A percentile compares a stretch with the other conserved stretches of the same genome.
Evolutionary conservation across 1,140 invertebrate genomes (phyloP).

Genomic region (Lasaia peninsularis): DNA sequence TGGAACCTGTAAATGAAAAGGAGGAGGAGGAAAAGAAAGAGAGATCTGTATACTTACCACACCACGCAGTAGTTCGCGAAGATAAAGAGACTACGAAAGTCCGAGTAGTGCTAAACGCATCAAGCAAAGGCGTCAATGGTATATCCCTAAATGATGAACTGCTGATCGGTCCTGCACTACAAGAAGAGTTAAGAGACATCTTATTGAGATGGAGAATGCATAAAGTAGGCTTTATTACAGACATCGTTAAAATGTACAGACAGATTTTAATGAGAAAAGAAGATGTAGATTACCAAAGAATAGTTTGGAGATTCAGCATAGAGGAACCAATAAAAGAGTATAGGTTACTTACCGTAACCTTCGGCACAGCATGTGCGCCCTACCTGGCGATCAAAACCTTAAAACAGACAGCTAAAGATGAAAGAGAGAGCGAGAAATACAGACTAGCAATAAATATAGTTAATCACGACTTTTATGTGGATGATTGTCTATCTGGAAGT

Average conservation of each 20-base stretch:
- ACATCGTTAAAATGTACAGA: conserved; percentile 64
- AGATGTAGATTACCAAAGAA: conserved; percentile 50
- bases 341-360: conserved; percentile 43
- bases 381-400: conserved; percentile 44
- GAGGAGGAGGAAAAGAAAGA: conserved; percentile 22
- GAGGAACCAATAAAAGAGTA: conserved; percentile 27
- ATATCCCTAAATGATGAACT: conserved; percentile 60
- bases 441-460: not conserved
- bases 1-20: conserved; percentile 26
- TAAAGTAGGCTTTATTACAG: conserved; percentile 49
- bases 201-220: conserved; percentile 60
- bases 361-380: conserved; percentile 47
- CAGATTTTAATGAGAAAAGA: conserved; percentile 39
- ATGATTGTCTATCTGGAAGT: not conserved
- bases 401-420: not conserved
- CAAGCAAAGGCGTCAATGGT: conserved; percentile 41
- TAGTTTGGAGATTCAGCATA: conserved; percentile 48
- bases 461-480: not conserved
- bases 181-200: conserved; percentile 57
- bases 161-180: conserved; percentile 55
- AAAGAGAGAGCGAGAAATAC: not conserved
- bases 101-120: conserved; percentile 48
- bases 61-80: conserved; percentile 33
- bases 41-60: conserved; percentile 41
- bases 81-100: conserved; percentile 42